Percentiles rank a stretch among this genome's conserved stretches.
Evolutionary conservation across 2,113 vertebrate species (phyloP).

Genomic region (Scalopus aquaticus): DNA sequence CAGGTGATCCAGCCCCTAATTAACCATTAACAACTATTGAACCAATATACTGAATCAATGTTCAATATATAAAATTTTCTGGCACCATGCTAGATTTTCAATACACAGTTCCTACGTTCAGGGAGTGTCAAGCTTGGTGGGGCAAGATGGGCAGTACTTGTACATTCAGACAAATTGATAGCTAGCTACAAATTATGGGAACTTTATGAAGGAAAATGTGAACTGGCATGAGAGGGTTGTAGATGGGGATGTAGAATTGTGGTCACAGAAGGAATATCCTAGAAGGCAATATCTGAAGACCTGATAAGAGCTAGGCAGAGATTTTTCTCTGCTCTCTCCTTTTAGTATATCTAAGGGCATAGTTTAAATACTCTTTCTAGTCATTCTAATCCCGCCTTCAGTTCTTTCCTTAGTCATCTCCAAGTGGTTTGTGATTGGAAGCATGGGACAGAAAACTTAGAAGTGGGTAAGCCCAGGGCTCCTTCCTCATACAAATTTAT

Average conservation of each 20-base stretch:
- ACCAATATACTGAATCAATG: not conserved
- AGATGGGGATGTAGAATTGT: not conserved
- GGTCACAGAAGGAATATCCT: not conserved
- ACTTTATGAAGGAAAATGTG: not conserved
- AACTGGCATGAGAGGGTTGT: rapidly evolving
- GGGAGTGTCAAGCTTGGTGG: not conserved
- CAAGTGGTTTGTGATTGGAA: not conserved
- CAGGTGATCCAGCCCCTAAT: not conserved
- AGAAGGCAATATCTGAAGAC: not conserved
- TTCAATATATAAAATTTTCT: not conserved
- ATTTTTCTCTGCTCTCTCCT: not conserved
- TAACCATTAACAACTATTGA: not conserved
- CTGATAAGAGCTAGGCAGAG: not conserved
- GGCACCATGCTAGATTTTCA: not conserved
- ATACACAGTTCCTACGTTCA: not conserved
- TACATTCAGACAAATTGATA: too few relatives aligned
- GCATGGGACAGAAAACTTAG: rapidly evolving
- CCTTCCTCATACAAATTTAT: not conserved
- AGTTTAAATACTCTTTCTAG: not conserved
- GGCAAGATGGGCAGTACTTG: not conserved
- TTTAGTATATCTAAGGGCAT: too few relatives aligned
- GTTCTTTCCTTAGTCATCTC: not conserved
- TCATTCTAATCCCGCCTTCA: rapidly evolving
- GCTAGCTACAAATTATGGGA: not conserved
- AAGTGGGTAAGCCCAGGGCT: not conserved